phyloP scores from a whole-genome alignment of 2,113 vertebrate genomes.

The Serilophus lunatus region DNA sequence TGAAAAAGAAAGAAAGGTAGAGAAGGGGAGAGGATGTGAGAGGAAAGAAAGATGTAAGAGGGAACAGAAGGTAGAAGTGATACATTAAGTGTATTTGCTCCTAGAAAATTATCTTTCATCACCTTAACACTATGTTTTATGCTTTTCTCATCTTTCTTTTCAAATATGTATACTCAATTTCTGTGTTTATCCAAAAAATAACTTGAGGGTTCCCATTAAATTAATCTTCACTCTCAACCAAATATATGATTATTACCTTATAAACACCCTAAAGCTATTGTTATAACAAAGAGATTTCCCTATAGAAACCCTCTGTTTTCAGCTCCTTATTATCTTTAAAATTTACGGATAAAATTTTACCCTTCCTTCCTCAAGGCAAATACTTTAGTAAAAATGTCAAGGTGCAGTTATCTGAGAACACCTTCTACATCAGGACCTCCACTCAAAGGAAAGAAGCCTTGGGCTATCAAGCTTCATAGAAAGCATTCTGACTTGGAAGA shows the following conservation, averaged over 20 bases:
- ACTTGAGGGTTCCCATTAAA: constrained; percentile 35
- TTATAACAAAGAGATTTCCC: constrained; percentile 13
- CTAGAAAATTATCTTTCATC: background rate
- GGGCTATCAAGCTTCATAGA: background rate
- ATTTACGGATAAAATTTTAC: background rate
- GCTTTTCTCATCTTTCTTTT: background rate
- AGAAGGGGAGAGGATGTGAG: fast-evolving
- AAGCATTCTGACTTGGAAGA: background rate
- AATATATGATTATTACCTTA: constrained; percentile 1
- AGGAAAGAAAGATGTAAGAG: background rate
- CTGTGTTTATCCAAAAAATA: constrained; percentile 19
- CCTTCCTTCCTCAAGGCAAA: background rate
- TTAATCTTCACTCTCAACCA: background rate
- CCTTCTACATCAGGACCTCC: background rate
- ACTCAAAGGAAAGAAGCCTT: background rate
- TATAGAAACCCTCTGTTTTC: background rate
- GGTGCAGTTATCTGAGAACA: background rate
- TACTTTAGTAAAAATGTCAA: background rate
- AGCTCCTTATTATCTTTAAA: background rate
- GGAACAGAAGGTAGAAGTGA: background rate
- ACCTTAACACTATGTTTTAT: background rate
- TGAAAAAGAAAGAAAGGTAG: background rate
- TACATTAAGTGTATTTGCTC: background rate
- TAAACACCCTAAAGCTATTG: constrained; percentile 10
- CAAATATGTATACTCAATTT: background rate